Evolutionary conservation across 2,113 vertebrate species (phyloP).

Genomic region (Paralichthys olivaceus): DNA sequence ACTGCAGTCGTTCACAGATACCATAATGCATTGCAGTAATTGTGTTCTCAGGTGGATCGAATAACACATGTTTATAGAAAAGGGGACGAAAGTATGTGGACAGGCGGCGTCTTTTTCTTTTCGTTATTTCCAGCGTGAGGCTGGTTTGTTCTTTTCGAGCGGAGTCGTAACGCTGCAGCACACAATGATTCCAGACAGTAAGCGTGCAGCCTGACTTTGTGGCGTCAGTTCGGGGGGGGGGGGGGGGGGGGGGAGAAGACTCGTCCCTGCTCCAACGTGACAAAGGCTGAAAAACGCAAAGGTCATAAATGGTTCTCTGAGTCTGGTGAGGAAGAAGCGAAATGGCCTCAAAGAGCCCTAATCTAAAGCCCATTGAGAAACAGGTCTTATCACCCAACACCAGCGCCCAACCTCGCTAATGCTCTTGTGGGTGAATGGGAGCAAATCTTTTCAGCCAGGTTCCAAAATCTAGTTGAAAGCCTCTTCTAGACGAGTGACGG

Average conservation of each 20-base stretch:
- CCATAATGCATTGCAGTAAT: constrained; percentile 17
- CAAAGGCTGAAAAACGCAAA: neutral
- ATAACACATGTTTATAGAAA: constrained; percentile 5
- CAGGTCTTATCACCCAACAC: constrained; percentile 41
- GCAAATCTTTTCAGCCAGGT: constrained; percentile 38
- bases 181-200: neutral
- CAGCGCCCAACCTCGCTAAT: constrained; percentile 49
- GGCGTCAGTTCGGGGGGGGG: neutral
- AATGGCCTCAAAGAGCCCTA: constrained; percentile 17
- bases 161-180: neutral
- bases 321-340: constrained; percentile 1
- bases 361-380: constrained; percentile 44
- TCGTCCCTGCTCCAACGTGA: neutral
- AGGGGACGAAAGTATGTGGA: neutral
- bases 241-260: too few species aligned
- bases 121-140: too few species aligned
- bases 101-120: neutral
- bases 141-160: neutral
- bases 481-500: neutral
- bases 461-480: constrained; percentile 27
- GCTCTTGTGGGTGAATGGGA: constrained; percentile 50
- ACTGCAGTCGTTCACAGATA: constrained; percentile 32
- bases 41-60: constrained; percentile 8
- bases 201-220: neutral
- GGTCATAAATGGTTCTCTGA: constrained; percentile 21